phyloP scores from a whole-genome alignment of 2,797 vertebrate species.

The Onychomys torridus region DNA sequence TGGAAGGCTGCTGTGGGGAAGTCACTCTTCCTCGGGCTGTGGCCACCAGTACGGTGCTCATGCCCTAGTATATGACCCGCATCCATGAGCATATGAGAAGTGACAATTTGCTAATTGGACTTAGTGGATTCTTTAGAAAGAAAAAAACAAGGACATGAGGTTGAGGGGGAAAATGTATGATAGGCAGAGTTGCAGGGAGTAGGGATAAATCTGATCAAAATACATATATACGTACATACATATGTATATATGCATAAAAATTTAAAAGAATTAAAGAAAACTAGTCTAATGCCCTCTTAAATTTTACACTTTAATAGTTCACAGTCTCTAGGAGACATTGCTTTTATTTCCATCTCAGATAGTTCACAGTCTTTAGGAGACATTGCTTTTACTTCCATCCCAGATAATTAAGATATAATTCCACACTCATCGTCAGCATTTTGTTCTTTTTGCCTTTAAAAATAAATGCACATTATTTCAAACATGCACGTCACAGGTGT shows the following conservation, averaged over 20 bases:
- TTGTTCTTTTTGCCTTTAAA: background rate
- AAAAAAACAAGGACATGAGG: background rate
- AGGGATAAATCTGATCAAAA: too few species aligned
- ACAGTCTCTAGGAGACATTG: background rate
- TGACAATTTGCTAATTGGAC: background rate
- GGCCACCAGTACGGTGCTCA: background rate
- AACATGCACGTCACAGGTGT: background rate
- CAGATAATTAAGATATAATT: background rate
- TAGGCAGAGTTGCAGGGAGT: background rate
- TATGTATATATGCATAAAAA: background rate
- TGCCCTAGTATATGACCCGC: background rate
- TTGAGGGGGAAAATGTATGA: background rate
- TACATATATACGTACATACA: background rate
- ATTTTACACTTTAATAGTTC: background rate
- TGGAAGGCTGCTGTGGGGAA: background rate
- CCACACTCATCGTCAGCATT: background rate
- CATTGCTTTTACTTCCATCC: background rate
- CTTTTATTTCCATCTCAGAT: background rate
- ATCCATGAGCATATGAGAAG: background rate
- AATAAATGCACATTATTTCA: background rate
- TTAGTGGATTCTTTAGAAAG: background rate
- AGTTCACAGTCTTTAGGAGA: background rate
- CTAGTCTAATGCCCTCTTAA: background rate
- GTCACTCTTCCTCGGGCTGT: background rate
- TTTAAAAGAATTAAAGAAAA: background rate